Base-by-base conservation (phyloP, 2,113 vertebrate species). In the Proterorhinus semilunaris region DNA sequence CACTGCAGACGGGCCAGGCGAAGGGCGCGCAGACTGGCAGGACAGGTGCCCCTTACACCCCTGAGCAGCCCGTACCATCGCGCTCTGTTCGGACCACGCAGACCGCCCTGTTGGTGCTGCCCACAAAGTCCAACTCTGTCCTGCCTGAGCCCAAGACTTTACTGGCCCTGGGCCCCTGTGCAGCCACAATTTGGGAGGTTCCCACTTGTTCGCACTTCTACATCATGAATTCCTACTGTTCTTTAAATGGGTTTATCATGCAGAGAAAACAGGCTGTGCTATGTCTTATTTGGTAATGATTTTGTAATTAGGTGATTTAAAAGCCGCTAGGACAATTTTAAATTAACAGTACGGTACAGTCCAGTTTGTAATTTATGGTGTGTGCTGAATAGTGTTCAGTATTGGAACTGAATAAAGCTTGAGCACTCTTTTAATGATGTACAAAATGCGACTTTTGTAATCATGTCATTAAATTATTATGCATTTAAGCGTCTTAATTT, bases 1-100 rank as follows among this genome's bases (percentile, higher is more conserved):
- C 94, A 94, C 45, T 92, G 91, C 12, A 91, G 93, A 5, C 89
- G 91, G 5, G 88, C 93, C 0, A 86, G 94, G 59, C 83, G 93
- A 3, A 87, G 93, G 7, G 86, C 88, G 57, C 93, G 93, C 57
- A 91, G 89, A 75, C 75, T 80, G 52, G 74, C 68, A 0, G 88
- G 87, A 48, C 92, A 91, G 62, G 74, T 91, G 4, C 73, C 82
- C 6, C 74, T 83, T 27, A 8, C 79, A 5, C 66, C 86, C 21
- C 65, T 87, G 16, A 58, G 21, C 68, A 79, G 79, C 3, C 85
- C 69, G 2, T 85, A 82, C 79, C 59, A 82, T 71, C 82, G 87
- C 0, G 78, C 76, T 11, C 46, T 87, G 0, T 5, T 46, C 63
- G 88, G 51, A 16, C 57, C 68, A 36, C 49, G 87, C 66, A 64